Conservation (phyloP, 1,140 invertebrate genomes). For the Leptopilina clavipes region DNA sequence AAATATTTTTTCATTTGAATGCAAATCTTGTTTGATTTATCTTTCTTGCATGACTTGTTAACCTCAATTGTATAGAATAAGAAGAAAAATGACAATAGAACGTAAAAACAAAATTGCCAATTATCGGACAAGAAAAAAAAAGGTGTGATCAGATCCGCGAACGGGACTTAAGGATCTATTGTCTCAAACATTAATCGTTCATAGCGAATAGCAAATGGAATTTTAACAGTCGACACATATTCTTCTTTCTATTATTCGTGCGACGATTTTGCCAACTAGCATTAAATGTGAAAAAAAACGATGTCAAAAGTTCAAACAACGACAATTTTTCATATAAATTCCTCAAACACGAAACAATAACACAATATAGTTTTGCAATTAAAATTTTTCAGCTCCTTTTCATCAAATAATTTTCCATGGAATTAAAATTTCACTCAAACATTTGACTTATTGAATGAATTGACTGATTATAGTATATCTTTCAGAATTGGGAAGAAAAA, state of each 20-base stretch:
- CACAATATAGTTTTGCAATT: not conserved
- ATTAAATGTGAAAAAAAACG: too few species aligned
- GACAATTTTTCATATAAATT: too few species aligned
- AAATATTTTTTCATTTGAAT: too few species aligned
- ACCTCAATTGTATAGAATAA: not conserved
- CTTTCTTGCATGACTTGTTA: too few species aligned
- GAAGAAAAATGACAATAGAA: conserved; percentile 8
- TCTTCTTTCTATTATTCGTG: not conserved
- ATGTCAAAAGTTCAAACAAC: too few species aligned
- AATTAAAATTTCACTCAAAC: too few species aligned
- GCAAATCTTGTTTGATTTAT: too few species aligned
- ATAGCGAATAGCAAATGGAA: conserved; percentile 24
- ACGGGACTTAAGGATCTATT: conserved; percentile 1
- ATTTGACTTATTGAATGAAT: too few species aligned
- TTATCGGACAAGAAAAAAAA: conserved; percentile 9
- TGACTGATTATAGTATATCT: too few species aligned
- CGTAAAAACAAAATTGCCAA: conserved; percentile 3
- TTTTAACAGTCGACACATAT: not conserved
- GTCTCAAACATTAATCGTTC: conserved; percentile 22
- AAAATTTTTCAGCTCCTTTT: not conserved
- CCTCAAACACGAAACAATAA: too few species aligned
- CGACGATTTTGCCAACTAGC: not conserved
- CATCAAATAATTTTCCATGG: too few species aligned
- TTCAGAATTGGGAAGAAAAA: not conserved
- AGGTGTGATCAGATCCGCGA: conserved; percentile 11